phyloP scores from a whole-genome alignment of 2,888 invertebrate species.

The Salpingus planirostris region DNA sequence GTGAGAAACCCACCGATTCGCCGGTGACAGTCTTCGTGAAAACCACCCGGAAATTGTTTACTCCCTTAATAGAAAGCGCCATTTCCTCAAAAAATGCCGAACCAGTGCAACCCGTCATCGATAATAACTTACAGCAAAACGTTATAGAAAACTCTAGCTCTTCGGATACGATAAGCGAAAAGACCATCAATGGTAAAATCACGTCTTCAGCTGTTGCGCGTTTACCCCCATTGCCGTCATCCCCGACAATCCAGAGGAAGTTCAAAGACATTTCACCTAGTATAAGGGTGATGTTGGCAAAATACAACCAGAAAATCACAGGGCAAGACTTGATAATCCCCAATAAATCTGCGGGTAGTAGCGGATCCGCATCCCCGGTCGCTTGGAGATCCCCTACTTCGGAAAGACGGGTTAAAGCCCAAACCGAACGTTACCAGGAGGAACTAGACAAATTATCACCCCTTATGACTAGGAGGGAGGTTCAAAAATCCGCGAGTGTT shows the following conservation, averaged over 20 bases:
- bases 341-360: slow-evolving; percentile 43
- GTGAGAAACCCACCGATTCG: slow-evolving; percentile 19
- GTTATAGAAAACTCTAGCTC: background rate
- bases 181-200: slow-evolving; percentile 2
- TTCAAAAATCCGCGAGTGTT: slow-evolving; percentile 58
- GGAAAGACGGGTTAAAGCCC: slow-evolving; percentile 50
- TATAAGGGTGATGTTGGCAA: slow-evolving; percentile 61
- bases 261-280: slow-evolving; percentile 60
- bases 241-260: slow-evolving; percentile 49
- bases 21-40: slow-evolving; percentile 63
- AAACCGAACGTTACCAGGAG: slow-evolving; percentile 44
- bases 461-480: slow-evolving; percentile 43
- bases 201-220: slow-evolving; percentile 15
- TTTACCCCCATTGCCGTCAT: slow-evolving; percentile 51
- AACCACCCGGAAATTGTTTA: slow-evolving; percentile 72
- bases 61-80: slow-evolving; percentile 43
- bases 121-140: slow-evolving; percentile 1
- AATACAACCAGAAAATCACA: slow-evolving; percentile 56
- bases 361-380: slow-evolving; percentile 55
- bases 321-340: slow-evolving; percentile 46
- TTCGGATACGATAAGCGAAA: slow-evolving; percentile 3
- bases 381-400: slow-evolving; percentile 55
- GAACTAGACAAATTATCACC: slow-evolving; percentile 38
- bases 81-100: slow-evolving; percentile 10
- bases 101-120: too few relatives aligned